phyloP scores from a whole-genome alignment of 2,888 invertebrate genomes.

The Dascillus cervinus region DNA sequence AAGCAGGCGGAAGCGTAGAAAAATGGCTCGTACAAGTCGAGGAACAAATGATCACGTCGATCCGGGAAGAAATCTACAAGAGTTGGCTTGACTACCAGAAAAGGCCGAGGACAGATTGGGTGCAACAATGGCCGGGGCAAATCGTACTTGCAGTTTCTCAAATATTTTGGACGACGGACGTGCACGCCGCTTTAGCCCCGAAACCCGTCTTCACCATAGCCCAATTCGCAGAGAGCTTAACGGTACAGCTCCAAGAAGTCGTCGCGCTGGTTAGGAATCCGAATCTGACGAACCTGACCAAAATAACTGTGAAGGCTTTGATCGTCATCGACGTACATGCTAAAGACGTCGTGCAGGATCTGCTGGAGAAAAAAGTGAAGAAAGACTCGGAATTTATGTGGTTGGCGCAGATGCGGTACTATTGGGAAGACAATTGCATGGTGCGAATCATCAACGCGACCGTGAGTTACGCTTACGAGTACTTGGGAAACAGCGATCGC shows the following conservation, averaged over 20 bases:
- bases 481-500: conserved; percentile 71
- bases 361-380: conserved; percentile 55
- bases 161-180: conserved; percentile 76
- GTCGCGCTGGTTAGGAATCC: conserved; percentile 66
- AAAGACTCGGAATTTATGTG: conserved; percentile 75
- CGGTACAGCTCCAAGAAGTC: conserved; percentile 61
- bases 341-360: conserved; percentile 67
- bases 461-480: conserved; percentile 76
- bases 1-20: conserved; percentile 76
- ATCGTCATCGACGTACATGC: conserved; percentile 83
- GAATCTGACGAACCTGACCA: conserved; percentile 58
- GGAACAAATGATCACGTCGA: conserved; percentile 67
- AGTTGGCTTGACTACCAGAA: conserved; percentile 59
- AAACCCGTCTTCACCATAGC: conserved; percentile 44
- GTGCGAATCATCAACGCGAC: conserved; percentile 75
- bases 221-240: conserved; percentile 49
- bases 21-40: conserved; percentile 81
- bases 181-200: conserved; percentile 59
- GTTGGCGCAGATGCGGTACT: conserved; percentile 76
- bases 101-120: conserved; percentile 59
- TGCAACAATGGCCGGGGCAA: conserved; percentile 73
- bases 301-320: conserved; percentile 73
- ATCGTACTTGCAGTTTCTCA: conserved; percentile 71
- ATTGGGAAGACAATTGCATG: conserved; percentile 56
- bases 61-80: conserved; percentile 58